Conservation (phyloP, 2,113 vertebrate species). For the Rissa tridactyla region DNA sequence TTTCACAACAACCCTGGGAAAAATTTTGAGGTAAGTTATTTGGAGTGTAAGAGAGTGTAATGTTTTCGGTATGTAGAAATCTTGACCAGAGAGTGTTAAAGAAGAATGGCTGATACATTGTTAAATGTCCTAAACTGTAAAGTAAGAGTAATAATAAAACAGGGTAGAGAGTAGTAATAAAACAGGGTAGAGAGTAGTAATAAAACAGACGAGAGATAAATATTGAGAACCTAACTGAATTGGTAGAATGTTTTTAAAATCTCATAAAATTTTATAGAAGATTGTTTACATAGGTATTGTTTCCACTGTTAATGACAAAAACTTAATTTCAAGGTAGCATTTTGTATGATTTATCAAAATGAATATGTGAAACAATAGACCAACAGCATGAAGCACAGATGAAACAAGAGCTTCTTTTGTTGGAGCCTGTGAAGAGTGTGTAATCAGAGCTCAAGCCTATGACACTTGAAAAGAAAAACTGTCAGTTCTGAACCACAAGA, state of each 20-base stretch:
- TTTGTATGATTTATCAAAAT: constrained; percentile 25
- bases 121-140: not conserved
- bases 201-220: not conserved
- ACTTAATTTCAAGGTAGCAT: constrained; percentile 6
- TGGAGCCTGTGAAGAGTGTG: constrained; percentile 21
- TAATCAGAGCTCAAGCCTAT: constrained; percentile 58
- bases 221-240: not conserved
- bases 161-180: not conserved
- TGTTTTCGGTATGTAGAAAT: not conserved
- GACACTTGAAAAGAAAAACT: constrained; percentile 62
- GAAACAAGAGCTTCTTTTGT: constrained; percentile 43
- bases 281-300: not conserved
- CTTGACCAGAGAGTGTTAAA: not conserved
- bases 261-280: not conserved
- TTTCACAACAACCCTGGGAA: not conserved
- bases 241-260: not conserved
- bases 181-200: not conserved
- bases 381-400: constrained; percentile 5
- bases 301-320: constrained; percentile 18
- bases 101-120: not conserved
- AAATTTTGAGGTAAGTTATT: not conserved
- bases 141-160: not conserved
- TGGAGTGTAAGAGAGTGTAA: not conserved
- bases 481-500: constrained; percentile 45
- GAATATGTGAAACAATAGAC: constrained; percentile 23